A percentile compares a stretch with the other conserved stretches of the same genome.
These are phyloP conservation scores for Himalopsyche anomala DNA, from an alignment of 2,888 invertebrate genomes.

Conservation along the genomic window DNA sequence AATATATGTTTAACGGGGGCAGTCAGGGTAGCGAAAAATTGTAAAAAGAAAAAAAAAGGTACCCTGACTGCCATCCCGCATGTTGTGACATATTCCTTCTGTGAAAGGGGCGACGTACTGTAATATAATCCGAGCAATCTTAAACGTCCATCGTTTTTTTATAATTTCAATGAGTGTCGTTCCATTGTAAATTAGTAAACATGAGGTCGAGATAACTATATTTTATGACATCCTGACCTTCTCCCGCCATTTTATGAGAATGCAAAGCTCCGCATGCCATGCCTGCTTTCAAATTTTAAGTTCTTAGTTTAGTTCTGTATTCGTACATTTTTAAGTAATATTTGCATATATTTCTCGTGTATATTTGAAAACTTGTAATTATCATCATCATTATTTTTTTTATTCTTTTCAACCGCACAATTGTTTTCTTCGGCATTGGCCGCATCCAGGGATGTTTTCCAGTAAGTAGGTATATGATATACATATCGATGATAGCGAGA, in stretches of 20 bases:
- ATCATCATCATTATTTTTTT: conserved; percentile 79
- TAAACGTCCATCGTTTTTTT: conserved; percentile 78
- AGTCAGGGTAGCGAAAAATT: conserved; percentile 65
- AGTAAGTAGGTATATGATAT: conserved; percentile 79
- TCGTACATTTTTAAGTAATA: conserved; percentile 67
- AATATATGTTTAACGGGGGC: conserved; percentile 63
- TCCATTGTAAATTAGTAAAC: conserved; percentile 76
- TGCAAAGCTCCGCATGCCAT: conserved; percentile 81
- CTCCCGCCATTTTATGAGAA: conserved; percentile 78
- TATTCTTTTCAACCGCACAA: conserved; percentile 82
- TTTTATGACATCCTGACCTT: conserved; percentile 83
- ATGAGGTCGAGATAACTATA: conserved; percentile 76
- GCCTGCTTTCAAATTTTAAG: conserved; percentile 83
- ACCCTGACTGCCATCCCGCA: conserved; percentile 64
- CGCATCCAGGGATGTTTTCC: conserved; percentile 84
- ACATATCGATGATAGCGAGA: conserved; percentile 59
- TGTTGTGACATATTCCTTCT: conserved; percentile 91
- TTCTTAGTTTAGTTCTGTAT: conserved; percentile 75
- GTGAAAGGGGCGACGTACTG: conserved; percentile 92
- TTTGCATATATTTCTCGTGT: conserved; percentile 64
- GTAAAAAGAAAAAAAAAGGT: conserved; percentile 61
- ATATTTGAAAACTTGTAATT: conserved; percentile 71
- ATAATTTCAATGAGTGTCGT: conserved; percentile 83
- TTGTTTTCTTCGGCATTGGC: conserved; percentile 80
- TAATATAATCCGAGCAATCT: conserved; percentile 70